phyloP scores from a whole-genome alignment of 2,797 vertebrate species.

The Hirundo rustica region DNA sequence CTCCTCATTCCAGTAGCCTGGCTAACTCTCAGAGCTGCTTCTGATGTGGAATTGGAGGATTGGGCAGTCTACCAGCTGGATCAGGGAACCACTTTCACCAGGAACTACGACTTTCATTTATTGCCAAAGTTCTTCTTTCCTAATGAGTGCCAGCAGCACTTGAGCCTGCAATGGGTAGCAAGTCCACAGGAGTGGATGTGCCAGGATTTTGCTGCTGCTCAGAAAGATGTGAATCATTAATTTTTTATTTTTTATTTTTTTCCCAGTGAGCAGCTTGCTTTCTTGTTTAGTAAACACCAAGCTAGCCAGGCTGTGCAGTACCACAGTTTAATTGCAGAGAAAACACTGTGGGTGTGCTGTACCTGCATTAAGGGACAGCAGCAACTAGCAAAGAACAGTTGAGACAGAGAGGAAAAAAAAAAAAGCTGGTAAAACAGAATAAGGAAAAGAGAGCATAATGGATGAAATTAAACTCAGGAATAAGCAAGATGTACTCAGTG shows the following conservation, averaged over 20 bases:
- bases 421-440: background rate
- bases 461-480: background rate
- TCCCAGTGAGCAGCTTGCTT: background rate
- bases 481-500: background rate
- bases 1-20: background rate
- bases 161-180: background rate
- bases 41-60: background rate
- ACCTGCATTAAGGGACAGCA: background rate
- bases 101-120: background rate
- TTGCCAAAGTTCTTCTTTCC: background rate
- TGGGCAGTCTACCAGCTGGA: background rate
- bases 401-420: background rate
- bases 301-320: background rate
- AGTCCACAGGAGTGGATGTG: background rate
- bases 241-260: no score
- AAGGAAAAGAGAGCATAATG: background rate
- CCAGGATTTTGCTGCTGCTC: background rate
- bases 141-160: background rate
- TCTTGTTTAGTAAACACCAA: background rate
- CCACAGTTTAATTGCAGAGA: background rate
- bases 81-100: background rate
- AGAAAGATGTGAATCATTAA: background rate
- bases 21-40: background rate
- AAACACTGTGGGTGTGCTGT: background rate
- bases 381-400: background rate